A percentile compares a stretch with the other conserved stretches of the same genome.
These are phyloP conservation scores for Sinocyclocheilus anshuiensis DNA, from an alignment of 2,113 vertebrate genomes.

Conservation along the genomic window DNA sequence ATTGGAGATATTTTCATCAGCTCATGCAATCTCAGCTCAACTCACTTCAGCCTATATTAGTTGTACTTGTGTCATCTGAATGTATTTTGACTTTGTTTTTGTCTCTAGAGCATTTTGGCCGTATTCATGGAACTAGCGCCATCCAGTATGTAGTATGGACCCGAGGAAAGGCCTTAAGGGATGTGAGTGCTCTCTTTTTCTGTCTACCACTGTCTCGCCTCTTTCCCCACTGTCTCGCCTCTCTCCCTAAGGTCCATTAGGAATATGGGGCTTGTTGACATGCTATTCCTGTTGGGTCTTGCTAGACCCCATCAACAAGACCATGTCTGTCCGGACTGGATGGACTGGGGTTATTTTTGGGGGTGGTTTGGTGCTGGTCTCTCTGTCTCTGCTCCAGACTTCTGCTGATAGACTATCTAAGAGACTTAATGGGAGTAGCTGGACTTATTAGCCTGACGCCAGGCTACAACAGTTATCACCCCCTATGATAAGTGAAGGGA, in stretches of 20 bases:
- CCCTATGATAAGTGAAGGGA: constrained; percentile 52
- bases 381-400: constrained; percentile 69
- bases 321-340: constrained; percentile 62
- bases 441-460: constrained; percentile 61
- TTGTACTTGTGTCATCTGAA: background rate
- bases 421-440: constrained; percentile 57
- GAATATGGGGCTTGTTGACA: constrained; percentile 76
- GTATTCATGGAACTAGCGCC: background rate
- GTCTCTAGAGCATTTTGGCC: background rate
- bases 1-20: background rate
- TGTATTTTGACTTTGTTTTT: background rate
- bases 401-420: constrained; percentile 61
- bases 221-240: constrained; percentile 68
- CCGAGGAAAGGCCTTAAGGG: constrained; percentile 44
- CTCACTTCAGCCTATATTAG: too few species aligned
- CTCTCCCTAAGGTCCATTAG: constrained; percentile 71
- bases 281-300: constrained; percentile 74
- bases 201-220: constrained; percentile 66
- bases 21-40: too few species aligned
- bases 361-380: constrained; percentile 76
- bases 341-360: constrained; percentile 72
- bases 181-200: constrained; percentile 45
- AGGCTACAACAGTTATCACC: constrained; percentile 54
- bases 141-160: background rate
- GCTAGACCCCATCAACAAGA: constrained; percentile 62